Conservation (phyloP, 2,113 vertebrate species). For the Platanista minor region DNA sequence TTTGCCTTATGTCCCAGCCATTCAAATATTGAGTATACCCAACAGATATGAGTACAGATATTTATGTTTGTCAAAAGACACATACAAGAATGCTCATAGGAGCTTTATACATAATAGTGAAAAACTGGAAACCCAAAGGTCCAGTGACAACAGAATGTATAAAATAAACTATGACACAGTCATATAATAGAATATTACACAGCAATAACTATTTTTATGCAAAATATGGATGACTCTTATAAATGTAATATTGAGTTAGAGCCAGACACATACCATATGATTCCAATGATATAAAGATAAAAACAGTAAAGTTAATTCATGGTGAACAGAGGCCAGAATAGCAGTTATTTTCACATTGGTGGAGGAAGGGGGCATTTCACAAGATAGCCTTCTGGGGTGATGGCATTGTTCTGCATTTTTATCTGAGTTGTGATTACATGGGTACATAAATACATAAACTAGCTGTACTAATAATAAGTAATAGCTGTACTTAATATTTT, state of each 20-base stretch:
- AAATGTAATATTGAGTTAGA: not conserved
- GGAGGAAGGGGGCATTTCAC: not conserved
- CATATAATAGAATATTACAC: not conserved
- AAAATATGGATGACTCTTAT: not conserved
- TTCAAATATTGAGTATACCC: not conserved
- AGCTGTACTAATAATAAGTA: not conserved
- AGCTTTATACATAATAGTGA: not conserved
- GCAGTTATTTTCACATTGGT: not conserved
- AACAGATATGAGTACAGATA: not conserved
- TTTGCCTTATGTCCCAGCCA: not conserved
- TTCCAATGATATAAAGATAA: not conserved
- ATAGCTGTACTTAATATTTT: not conserved
- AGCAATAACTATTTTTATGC: not conserved
- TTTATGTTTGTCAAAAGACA: not conserved
- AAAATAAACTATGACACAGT: not conserved
- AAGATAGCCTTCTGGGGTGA: not conserved
- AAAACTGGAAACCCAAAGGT: not conserved
- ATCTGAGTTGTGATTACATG: not conserved
- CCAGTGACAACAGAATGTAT: not conserved
- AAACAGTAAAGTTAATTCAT: not conserved
- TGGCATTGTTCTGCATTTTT: not conserved
- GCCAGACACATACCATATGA: not conserved
- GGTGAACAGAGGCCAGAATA: not conserved
- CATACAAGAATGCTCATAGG: not conserved
- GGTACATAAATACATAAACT: not conserved